Evolutionary conservation across 1,140 invertebrate genomes (phyloP).

Genomic region (Eupeodes corollae): DNA sequence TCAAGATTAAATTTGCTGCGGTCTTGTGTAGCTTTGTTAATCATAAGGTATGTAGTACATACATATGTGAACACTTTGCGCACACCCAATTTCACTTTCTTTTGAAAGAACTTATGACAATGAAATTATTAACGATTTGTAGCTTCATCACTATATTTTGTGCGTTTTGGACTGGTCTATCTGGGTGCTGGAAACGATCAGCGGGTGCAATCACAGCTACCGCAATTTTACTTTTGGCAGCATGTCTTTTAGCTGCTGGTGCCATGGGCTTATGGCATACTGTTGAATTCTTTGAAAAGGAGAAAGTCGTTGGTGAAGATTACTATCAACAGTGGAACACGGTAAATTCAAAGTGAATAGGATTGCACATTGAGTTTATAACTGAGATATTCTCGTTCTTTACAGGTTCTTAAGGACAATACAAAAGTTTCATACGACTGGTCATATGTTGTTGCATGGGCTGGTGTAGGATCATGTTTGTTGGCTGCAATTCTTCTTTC

Average conservation of each 20-base stretch:
- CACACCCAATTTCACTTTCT: not conserved
- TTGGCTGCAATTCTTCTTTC: conserved; percentile 83
- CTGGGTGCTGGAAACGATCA: conserved; percentile 79
- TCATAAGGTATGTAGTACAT: conserved; percentile 38
- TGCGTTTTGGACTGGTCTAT: conserved; percentile 85
- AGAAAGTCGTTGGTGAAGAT: conserved; percentile 81
- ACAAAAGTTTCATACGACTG: conserved; percentile 82
- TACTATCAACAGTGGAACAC: conserved; percentile 85
- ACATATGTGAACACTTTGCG: no score
- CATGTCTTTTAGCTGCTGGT: conserved; percentile 77
- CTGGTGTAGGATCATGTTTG: conserved; percentile 78
- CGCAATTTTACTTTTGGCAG: conserved; percentile 76
- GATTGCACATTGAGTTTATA: not conserved
- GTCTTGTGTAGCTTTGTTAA: conserved; percentile 83
- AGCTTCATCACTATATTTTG: conserved; percentile 79
- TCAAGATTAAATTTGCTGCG: conserved; percentile 73
- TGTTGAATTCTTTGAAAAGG: conserved; percentile 89
- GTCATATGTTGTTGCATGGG: conserved; percentile 92
- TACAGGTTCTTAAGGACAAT: conserved; percentile 74
- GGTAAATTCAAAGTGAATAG: conserved; percentile 48
- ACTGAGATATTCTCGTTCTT: not conserved
- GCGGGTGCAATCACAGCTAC: conserved; percentile 87
- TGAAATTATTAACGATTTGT: not conserved
- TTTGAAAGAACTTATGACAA: not conserved
- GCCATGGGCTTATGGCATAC: conserved; percentile 92